phyloP scores from a whole-genome alignment of 2,888 invertebrate species.

The Cryptocephalus primarius region DNA sequence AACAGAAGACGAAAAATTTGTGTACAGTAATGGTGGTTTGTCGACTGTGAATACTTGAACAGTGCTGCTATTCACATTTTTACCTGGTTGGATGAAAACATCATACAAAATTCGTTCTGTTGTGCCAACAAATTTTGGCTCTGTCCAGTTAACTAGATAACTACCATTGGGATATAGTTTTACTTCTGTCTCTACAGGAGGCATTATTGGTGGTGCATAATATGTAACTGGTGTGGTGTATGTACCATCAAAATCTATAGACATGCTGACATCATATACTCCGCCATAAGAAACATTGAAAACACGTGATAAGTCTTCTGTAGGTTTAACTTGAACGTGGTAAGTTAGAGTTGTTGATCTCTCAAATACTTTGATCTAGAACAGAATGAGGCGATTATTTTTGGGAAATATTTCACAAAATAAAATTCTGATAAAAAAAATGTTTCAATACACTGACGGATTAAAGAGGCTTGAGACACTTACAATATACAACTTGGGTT shows the following conservation, averaged over 20 bases:
- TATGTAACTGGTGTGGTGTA: slow-evolving; percentile 41
- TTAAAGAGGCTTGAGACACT: too few species aligned
- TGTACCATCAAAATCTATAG: slow-evolving; percentile 21
- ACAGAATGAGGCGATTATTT: too few species aligned
- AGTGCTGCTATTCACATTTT: slow-evolving; percentile 40
- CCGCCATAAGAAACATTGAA: slow-evolving; percentile 42
- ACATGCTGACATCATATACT: slow-evolving; percentile 36
- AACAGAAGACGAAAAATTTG: slow-evolving; percentile 35
- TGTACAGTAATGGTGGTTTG: slow-evolving; percentile 46
- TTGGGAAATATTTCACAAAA: too few species aligned
- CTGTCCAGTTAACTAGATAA: slow-evolving; percentile 52
- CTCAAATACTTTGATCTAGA: too few species aligned
- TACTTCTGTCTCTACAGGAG: slow-evolving; percentile 54
- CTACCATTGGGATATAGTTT: slow-evolving; percentile 49
- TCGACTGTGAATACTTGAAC: slow-evolving; percentile 39
- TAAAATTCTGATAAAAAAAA: too few species aligned
- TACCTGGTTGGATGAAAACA: slow-evolving; percentile 50
- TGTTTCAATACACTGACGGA: too few species aligned
- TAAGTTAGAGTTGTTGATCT: too few species aligned
- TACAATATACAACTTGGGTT: slow-evolving; percentile 45
- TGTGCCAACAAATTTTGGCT: slow-evolving; percentile 1
- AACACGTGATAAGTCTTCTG: slow-evolving; percentile 24
- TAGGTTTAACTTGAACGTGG: neutral
- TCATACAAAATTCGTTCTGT: slow-evolving; percentile 43
- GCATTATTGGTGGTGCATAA: slow-evolving; percentile 45